Percentiles rank a stretch among this genome's conserved stretches.
Conservation (phyloP, 2,888 invertebrate species). For the Lagria hirta region DNA sequence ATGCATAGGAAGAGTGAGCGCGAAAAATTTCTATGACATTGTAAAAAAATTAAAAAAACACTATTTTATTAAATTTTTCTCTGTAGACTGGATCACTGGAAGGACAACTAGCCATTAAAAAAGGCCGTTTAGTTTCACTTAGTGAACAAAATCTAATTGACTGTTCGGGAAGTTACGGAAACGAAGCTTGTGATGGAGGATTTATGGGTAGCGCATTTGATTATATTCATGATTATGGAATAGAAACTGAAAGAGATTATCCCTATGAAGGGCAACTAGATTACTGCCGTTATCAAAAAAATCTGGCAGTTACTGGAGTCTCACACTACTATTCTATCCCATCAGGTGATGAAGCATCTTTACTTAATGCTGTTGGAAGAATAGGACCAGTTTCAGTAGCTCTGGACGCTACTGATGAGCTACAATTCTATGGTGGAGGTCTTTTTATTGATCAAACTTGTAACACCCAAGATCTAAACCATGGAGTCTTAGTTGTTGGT, state of each 20-base stretch:
- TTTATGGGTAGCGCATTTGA: constrained; percentile 55
- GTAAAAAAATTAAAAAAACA: too few relatives aligned
- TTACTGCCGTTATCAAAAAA: constrained; percentile 24
- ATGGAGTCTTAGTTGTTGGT: constrained; percentile 15
- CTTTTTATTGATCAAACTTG: constrained; percentile 9
- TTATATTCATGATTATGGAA: constrained; percentile 56
- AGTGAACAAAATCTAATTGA: constrained; percentile 61
- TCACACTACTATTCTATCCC: constrained; percentile 67
- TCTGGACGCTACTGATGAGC: constrained; percentile 9
- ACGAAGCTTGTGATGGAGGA: constrained; percentile 59
- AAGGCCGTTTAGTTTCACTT: constrained; percentile 55
- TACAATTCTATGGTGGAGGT: constrained; percentile 12
- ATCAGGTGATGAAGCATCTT: constrained; percentile 3
- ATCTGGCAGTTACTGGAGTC: constrained; percentile 27
- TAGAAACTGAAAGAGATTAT: constrained; percentile 58
- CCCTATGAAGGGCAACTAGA: constrained; percentile 54
- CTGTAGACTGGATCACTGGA: constrained; percentile 57
- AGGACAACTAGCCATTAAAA: constrained; percentile 56
- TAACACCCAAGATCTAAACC: constrained; percentile 9
- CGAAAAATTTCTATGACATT: too few relatives aligned
- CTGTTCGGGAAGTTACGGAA: constrained; percentile 55
- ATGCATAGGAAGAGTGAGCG: too few relatives aligned
- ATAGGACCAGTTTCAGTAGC: constrained; percentile 13
- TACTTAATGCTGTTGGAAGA: constrained; percentile 6
- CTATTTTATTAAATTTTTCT: constrained; percentile 39